These are phyloP conservation scores for Erpetoichthys calabaricus DNA, from an alignment of 2,797 vertebrate genomes.

Conservation along the genomic window DNA sequence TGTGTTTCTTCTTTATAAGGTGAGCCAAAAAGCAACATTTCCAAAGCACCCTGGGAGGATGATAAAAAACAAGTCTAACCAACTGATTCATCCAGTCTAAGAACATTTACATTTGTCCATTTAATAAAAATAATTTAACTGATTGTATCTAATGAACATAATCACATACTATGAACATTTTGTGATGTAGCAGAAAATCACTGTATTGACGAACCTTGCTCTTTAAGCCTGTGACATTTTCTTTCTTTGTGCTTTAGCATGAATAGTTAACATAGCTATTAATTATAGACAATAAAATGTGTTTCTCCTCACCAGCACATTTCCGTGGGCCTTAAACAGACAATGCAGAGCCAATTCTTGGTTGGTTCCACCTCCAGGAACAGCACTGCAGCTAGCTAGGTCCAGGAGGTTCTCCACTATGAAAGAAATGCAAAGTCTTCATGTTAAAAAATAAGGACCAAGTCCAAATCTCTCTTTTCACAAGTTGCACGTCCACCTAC, in stretches of 20 bases:
- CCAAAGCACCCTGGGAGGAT: conserved; percentile 40
- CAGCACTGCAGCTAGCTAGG: conserved; percentile 53
- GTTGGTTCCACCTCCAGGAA: conserved; percentile 60
- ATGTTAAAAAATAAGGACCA: too few relatives aligned
- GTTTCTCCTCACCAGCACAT: conserved; percentile 36
- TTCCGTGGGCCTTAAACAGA: conserved; percentile 41
- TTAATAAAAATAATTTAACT: too few relatives aligned
- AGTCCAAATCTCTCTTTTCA: too few relatives aligned
- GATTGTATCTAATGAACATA: too few relatives aligned
- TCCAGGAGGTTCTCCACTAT: conserved; percentile 52
- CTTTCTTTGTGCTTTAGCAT: too few relatives aligned
- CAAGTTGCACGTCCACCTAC: too few relatives aligned
- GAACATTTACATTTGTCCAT: neutral
- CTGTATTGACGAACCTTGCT: too few relatives aligned
- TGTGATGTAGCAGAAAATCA: too few relatives aligned
- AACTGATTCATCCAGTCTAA: neutral
- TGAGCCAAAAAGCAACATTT: conserved; percentile 48
- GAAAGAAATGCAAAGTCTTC: neutral
- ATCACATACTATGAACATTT: too few relatives aligned
- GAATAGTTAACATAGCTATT: too few relatives aligned
- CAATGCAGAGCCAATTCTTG: conserved; percentile 57
- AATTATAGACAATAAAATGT: too few relatives aligned
- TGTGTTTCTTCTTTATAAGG: conserved; percentile 11
- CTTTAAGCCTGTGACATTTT: too few relatives aligned
- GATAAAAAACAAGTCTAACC: neutral